Evolutionary conservation across 1,140 invertebrate species (phyloP), one percentile per base, ranked within the genome.

Genomic region (Drosophila kepulauana): DNA sequence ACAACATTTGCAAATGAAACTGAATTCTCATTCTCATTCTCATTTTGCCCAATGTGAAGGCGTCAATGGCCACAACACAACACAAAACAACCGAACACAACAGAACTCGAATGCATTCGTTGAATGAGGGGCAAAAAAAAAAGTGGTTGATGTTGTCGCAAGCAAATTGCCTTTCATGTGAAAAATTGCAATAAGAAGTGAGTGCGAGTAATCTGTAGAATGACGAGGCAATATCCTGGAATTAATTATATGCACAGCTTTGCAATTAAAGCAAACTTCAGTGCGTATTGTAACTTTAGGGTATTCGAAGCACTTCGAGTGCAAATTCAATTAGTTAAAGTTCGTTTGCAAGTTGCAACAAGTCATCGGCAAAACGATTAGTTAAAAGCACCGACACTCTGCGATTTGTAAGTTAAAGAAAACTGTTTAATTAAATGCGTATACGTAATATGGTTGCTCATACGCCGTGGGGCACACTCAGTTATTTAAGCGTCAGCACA

Each of bases 1-100:
- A 65, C 38, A 65, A 59, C 59, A 69, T 70, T 75, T 71, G 73
- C 67, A 75, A 71, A 75, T 75, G 73, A 71, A 75, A 71, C 67
- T 75, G 59, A 71, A 71, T 75, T 71, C 61, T 64, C 67, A 71
- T 75, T 69, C 51, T 48, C 35, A 71, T 75, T 71, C 61, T 64
- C 67, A 71, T 75, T 69, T 58, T 48, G 43, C 6, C n/a, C 1
- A 63, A 75, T 33, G 33, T 43, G 67, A 49, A 75, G 54, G 56
- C 61, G 33, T 59, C 59, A 58, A 59, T 61, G 68, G 51, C 43
- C 58, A 49, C 72, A 62, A 63, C 46, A 43, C 3, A 25, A 25
- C 20, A 25, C 20, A 25, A 25, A 25, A 25, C 20, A 25, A 25
- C 20, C 20, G 20, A 25, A 25, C 20, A 25, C 3, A 25, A 25